A percentile compares a stretch with the other conserved stretches of the same genome.
Conservation (phyloP, 2,888 invertebrate genomes). For the Ceratothoa steindachneri region DNA sequence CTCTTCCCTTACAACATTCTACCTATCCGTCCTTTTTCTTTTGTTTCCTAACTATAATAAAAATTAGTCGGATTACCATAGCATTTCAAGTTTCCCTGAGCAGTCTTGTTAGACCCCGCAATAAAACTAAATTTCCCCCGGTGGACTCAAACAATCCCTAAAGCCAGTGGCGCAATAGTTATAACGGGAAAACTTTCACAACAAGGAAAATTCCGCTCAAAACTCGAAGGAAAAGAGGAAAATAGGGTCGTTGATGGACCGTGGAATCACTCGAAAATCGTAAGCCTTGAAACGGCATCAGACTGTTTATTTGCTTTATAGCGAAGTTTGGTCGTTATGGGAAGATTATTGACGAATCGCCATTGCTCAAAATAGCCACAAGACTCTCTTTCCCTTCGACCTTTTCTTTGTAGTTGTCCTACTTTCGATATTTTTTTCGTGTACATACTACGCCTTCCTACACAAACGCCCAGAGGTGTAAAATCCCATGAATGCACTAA, state of each 20-base stretch:
- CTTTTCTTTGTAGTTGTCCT: too few relatives aligned
- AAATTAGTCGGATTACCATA: constrained; percentile 15
- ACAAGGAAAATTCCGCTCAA: neutral
- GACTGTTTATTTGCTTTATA: constrained; percentile 9
- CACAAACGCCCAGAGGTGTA: too few relatives aligned
- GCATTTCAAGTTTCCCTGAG: constrained; percentile 7
- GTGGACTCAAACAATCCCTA: constrained; percentile 6
- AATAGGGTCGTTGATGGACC: neutral
- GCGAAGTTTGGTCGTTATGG: neutral
- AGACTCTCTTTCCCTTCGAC: too few relatives aligned
- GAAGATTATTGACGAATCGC: constrained; percentile 9
- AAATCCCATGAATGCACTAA: too few relatives aligned
- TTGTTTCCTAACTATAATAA: constrained; percentile 2
- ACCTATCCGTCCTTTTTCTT: neutral
- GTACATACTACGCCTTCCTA: too few relatives aligned
- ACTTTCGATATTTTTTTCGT: too few relatives aligned
- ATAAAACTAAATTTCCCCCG: constrained; percentile 10
- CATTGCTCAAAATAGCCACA: too few relatives aligned
- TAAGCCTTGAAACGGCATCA: neutral
- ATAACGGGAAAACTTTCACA: neutral
- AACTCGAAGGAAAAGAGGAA: neutral
- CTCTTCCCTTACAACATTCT: neutral
- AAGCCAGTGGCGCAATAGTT: neutral
- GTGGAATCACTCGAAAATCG: neutral
- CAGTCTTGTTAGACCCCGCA: neutral